These are phyloP conservation scores for Harlomillsia oculata DNA, from an alignment of 1,140 invertebrate species.

Conservation along the genomic window DNA sequence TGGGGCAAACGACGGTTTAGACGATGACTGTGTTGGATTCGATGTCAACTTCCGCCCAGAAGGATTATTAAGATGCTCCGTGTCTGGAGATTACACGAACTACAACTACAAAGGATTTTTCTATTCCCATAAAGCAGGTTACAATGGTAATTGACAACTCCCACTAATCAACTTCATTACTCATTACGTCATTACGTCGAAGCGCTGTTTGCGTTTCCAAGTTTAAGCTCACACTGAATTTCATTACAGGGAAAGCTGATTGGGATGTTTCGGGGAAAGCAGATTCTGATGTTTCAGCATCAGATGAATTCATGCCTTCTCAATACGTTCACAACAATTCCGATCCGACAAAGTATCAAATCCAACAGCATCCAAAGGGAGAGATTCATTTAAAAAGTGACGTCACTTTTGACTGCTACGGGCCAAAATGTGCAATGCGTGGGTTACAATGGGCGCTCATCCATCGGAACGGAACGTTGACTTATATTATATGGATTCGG, in stretches of 20 bases:
- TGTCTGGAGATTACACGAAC: conserved; percentile 9
- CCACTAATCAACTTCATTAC: neutral
- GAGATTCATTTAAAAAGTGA: neutral
- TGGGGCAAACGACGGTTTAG: neutral
- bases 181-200: no score
- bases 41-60: conserved; percentile 2
- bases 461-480: neutral
- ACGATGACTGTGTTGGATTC: conserved; percentile 14
- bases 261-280: no score
- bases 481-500: conserved; percentile 2
- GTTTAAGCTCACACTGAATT: no score
- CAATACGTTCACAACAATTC: no score
- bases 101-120: conserved; percentile 4
- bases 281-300: no score
- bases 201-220: no score
- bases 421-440: neutral
- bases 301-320: no score
- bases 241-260: no score
- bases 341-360: no score
- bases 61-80: conserved; percentile 15
- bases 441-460: conserved; percentile 4
- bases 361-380: neutral
- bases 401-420: conserved; percentile 12
- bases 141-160: neutral
- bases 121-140: neutral